These are phyloP conservation scores for Champsocephalus gunnari DNA, from an alignment of 2,797 vertebrate genomes.

Conservation along the genomic window DNA sequence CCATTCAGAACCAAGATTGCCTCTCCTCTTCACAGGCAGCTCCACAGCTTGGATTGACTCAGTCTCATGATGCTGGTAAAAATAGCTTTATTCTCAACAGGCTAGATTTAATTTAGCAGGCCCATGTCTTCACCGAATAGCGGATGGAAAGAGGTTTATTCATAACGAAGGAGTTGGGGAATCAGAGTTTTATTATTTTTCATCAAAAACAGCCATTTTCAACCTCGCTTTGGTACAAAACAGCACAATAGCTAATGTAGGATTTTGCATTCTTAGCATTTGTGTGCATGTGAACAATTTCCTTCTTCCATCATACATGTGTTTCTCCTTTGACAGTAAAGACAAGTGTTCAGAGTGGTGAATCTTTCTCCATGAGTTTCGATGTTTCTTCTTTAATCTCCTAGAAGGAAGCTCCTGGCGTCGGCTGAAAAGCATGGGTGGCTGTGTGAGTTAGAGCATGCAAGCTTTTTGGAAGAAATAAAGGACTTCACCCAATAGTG, in stretches of 20 bases:
- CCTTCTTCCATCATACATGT: slow-evolving; percentile 9
- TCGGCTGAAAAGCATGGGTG: slow-evolving; percentile 76
- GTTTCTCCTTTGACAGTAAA: slow-evolving; percentile 57
- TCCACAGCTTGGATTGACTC: slow-evolving; percentile 75
- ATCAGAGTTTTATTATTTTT: slow-evolving; percentile 35
- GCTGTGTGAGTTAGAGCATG: slow-evolving; percentile 78
- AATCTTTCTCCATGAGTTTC: slow-evolving; percentile 70
- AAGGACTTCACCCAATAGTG: slow-evolving; percentile 68
- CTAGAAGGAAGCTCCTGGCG: slow-evolving; percentile 72
- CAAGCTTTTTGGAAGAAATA: slow-evolving; percentile 55
- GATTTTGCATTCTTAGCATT: slow-evolving; percentile 46
- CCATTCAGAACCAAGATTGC: slow-evolving; percentile 80
- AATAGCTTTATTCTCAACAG: slow-evolving; percentile 82
- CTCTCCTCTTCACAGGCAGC: slow-evolving; percentile 77
- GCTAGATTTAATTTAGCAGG: slow-evolving; percentile 82
- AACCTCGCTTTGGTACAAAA: slow-evolving; percentile 12
- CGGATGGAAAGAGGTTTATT: slow-evolving; percentile 61
- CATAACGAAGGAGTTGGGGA: slow-evolving; percentile 39
- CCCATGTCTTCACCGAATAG: slow-evolving; percentile 68
- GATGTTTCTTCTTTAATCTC: slow-evolving; percentile 77
- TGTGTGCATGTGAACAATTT: slow-evolving; percentile 30
- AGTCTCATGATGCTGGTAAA: slow-evolving; percentile 81
- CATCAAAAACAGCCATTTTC: slow-evolving; percentile 7
- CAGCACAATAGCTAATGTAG: slow-evolving; percentile 10
- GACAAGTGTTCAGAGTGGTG: slow-evolving; percentile 57